Evolutionary conservation across 2,888 invertebrate genomes (phyloP).

Genomic region (Synanthedon tipuliformis): DNA sequence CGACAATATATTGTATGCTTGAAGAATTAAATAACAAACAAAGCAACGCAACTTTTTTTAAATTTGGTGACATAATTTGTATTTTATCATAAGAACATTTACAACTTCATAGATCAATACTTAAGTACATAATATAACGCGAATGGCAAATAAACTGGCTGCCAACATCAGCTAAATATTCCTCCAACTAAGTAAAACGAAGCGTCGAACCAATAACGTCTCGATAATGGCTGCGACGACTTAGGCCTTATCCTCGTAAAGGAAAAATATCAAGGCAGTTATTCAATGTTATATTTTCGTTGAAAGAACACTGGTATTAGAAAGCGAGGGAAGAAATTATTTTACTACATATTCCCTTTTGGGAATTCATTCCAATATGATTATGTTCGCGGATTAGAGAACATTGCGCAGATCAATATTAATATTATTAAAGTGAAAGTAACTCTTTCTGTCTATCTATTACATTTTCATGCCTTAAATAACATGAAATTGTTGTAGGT

Average conservation of each 20-base stretch:
- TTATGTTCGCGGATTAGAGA: neutral
- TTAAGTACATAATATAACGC: no score
- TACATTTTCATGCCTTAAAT: no score
- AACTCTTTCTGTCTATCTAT: no score
- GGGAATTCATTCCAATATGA: neutral
- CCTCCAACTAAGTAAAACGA: conserved; percentile 22
- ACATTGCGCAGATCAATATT: no score
- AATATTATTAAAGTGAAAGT: no score
- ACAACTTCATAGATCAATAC: no score
- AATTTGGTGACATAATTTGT: no score
- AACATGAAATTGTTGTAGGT: no score
- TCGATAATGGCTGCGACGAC: conserved; percentile 27
- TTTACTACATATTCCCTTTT: neutral
- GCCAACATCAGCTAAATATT: conserved; percentile 5
- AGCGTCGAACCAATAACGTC: conserved; percentile 28
- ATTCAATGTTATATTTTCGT: conserved; percentile 22
- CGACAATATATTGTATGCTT: no score
- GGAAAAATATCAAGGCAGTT: conserved; percentile 17
- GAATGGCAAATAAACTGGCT: neutral
- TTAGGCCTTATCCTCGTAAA: conserved; percentile 18
- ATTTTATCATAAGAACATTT: no score
- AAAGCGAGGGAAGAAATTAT: conserved; percentile 4
- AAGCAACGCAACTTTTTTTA: no score
- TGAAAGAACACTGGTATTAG: conserved; percentile 12
- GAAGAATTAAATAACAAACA: no score